phyloP scores from a whole-genome alignment of 2,797 vertebrate species.

The Lerista edwardsae region DNA sequence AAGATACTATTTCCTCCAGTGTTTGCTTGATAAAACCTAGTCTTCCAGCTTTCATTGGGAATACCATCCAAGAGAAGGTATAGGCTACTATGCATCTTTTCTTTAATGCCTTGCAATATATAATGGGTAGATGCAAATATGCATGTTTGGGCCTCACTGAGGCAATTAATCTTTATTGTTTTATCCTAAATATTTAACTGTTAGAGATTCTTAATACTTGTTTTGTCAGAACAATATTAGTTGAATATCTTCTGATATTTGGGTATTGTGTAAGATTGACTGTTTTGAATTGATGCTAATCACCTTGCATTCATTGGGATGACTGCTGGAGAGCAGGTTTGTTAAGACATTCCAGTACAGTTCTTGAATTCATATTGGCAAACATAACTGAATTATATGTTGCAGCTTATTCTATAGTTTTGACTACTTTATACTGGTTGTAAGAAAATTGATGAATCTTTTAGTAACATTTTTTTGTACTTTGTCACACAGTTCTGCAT shows the following conservation, averaged over 20 bases:
- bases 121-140: not conserved
- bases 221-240: not conserved
- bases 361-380: not conserved
- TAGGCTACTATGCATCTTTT: not conserved
- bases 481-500: slow-evolving; percentile 63
- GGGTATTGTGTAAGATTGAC: not conserved
- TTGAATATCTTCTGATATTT: not conserved
- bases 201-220: not conserved
- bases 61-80: not conserved
- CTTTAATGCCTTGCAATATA: not conserved
- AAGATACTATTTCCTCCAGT: not conserved
- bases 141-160: not conserved
- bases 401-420: not conserved
- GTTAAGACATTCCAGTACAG: not conserved
- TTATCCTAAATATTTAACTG: not conserved
- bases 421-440: not conserved
- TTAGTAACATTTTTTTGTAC: slow-evolving; percentile 39
- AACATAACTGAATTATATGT: not conserved
- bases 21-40: not conserved
- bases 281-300: not conserved
- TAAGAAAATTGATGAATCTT: not conserved
- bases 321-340: not conserved
- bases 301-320: not conserved
- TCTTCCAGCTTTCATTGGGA: not conserved
- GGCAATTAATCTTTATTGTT: not conserved